Evolutionary conservation across 1,140 invertebrate species (phyloP).

Genomic region (Sitobion miscanthi): DNA sequence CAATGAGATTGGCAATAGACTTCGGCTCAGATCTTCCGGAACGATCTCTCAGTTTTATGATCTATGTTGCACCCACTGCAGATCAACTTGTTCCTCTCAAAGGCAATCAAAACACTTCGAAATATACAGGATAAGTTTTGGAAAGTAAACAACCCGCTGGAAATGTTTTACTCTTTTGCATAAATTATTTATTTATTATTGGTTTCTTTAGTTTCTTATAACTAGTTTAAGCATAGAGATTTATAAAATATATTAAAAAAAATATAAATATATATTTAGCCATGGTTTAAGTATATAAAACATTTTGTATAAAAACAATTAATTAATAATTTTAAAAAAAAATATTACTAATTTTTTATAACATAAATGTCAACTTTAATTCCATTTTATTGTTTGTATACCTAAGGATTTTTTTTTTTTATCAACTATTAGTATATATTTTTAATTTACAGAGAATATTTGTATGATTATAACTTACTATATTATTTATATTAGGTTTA

Average conservation of each 20-base stretch:
- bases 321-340: no score
- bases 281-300: background rate
- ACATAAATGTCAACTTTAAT: background rate
- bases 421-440: background rate
- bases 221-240: background rate
- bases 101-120: constrained; percentile 85
- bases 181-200: constrained; percentile 51
- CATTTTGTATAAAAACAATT: no score
- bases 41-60: constrained; percentile 77
- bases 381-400: background rate
- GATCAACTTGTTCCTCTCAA: constrained; percentile 83
- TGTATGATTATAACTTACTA: background rate
- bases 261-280: no score
- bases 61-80: constrained; percentile 85
- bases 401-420: background rate
- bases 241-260: no score
- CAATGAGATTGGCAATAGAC: constrained; percentile 89
- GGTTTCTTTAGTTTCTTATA: background rate
- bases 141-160: constrained; percentile 90
- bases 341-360: no score
- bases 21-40: constrained; percentile 77
- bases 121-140: constrained; percentile 95
- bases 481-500: no score
- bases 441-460: background rate
- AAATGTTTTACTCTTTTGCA: constrained; percentile 86